phyloP scores from a whole-genome alignment of 2,888 invertebrate species.

The Dorcus hopei region DNA sequence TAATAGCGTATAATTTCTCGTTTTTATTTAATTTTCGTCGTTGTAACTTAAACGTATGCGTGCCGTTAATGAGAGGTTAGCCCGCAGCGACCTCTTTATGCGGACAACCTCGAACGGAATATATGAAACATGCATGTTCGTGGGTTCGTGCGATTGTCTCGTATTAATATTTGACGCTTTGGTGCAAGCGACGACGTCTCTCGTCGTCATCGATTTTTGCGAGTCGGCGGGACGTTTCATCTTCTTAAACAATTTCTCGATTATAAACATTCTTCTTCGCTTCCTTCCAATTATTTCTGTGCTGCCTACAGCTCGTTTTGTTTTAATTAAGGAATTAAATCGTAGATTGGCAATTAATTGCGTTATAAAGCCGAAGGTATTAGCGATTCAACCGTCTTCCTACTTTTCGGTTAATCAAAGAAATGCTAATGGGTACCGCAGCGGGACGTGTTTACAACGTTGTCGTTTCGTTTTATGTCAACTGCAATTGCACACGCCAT shows the following conservation, averaged over 20 bases:
- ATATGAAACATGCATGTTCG: conserved; percentile 5
- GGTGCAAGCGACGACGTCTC: neutral
- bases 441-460: conserved; percentile 31
- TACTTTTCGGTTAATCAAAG: conserved; percentile 25
- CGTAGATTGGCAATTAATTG: no score
- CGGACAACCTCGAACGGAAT: neutral
- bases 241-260: no score
- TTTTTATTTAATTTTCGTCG: conserved; percentile 1
- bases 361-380: no score
- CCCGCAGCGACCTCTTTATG: neutral
- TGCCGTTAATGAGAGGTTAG: neutral
- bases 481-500: conserved; percentile 29
- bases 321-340: no score
- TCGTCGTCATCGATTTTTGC: no score
- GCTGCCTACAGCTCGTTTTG: no score
- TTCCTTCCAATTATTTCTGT: no score
- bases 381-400: conserved; percentile 3
- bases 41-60: neutral
- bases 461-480: conserved; percentile 34
- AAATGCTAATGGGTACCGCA: conserved; percentile 28
- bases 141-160: conserved; percentile 24
- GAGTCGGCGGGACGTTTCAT: no score
- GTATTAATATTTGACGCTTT: conserved; percentile 19
- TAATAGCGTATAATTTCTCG: neutral
- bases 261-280: no score